Evolutionary conservation across 2,888 invertebrate genomes (phyloP), one percentile per base, ranked within the genome.

Genomic region (Volucella inflata): DNA sequence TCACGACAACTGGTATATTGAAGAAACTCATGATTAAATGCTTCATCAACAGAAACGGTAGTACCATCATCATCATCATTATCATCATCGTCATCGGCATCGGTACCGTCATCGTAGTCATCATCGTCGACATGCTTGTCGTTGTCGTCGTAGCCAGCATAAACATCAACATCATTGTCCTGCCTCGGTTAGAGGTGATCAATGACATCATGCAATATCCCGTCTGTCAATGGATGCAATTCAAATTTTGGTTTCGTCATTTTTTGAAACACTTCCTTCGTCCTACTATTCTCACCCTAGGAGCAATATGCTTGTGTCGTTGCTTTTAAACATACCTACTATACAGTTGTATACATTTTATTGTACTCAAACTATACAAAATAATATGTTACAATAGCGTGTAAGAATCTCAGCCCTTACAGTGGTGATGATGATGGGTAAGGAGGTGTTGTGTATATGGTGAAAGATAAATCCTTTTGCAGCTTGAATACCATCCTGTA

Each of bases 141-240:
- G 44, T 46, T 44, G 36, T 70, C 68, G 17, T 53, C 14, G 59
- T 53, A 17, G n/a, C 12, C 46, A 36, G n/a, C 79, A 64, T 67
- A 16, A 70, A 71, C 67, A 71, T 79, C 80, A 75, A 80, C 53
- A 75, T 80, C 75, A 78, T 83, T 74, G 85, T 80, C 67, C 85
- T 85, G 67, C 57, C 16, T 81, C 64, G 72, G 80, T 72, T 85
- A 77, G 65, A 76, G 85, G 81, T 85, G 85, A 81, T 85, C 85
- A 76, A 77, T 85, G 85, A 85, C 85, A 85, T 72, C 76, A 76
- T 81, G 81, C 85, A 85, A 85, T 85, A 81, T 85, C 85, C 72
- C 71, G 77, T 55, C 81, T 85, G 81, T 77, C 85, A 85, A 81
- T 84, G 62, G 50, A 81, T 85, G 85, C 72, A 85, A 85, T 85